Evolutionary conservation across 2,797 vertebrate species (phyloP), one percentile per base, ranked within the genome.

Genomic region (Megalops cyprinoides): DNA sequence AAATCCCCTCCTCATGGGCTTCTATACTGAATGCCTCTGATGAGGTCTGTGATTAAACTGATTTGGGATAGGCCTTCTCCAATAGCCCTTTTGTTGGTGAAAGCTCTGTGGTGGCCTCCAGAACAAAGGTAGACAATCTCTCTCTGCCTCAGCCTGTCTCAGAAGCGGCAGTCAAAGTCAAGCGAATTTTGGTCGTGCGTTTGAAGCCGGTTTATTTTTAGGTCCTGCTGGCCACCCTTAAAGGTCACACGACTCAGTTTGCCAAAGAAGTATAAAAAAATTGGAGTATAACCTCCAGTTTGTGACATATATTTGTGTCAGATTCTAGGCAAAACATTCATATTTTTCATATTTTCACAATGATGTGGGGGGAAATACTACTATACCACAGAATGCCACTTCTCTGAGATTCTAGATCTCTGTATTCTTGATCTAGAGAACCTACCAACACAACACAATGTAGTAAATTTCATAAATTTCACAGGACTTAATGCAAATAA

Each of bases 21-120:
- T 85, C 48, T 37, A 39, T 78, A 44, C 74, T 81, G 79, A 81
- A 81, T 81, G 34, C 28, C 31, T 87, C 90, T 84, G 90, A 92
- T 93, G 90, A 92, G 80, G 85, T 79, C 84, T 90, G 90, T 89
- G 93, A 94, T 94, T 93, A 90, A 89, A 95, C 93, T 92, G 93
- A 95, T 93, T 93, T 89, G 86, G 84, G 88, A 89, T 82, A 85
- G 86, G 88, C 89, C 86, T 86, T 90, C 85, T 88, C 84, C 82
- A 28, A 39, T 58, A 55, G 31, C 25, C 53, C 80, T 81, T 79
- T 82, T 78, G 76, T 82, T 78, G 81, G 46, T 8, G 18, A 67
- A 56, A 28, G 76, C 44, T 49, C 65, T 14, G 39, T 14, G 7
- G 69, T 65, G 18, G 80, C 84, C 76, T 78, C 8, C 73, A 78